Base-by-base conservation (phyloP, 2,113 vertebrate species). In the Myiozetetes cayanensis region DNA sequence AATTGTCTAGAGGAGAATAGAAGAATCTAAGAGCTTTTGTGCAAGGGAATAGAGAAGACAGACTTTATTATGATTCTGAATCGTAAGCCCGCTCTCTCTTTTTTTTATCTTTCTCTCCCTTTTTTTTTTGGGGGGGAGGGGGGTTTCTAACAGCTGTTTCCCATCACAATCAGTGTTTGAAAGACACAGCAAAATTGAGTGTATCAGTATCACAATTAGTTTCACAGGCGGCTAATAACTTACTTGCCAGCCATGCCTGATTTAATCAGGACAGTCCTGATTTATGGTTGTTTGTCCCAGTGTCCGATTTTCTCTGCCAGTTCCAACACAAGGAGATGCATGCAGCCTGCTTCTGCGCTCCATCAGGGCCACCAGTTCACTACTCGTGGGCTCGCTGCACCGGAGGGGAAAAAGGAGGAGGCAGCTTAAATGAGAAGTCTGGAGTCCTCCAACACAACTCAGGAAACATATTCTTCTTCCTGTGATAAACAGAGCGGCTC, bases 131-230 rank as follows among this genome's bases (percentile, higher is more conserved):
- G 6, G 31, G 19, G 6, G 31, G 27, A 70, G 20, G 24, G 37
- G 39, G 7, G 88, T 87, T 93, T 96, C 96, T 96, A 97, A 96
- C 97, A 98, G 97, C 97, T 98, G 98, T 97, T 98, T 97, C 96
- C 97, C 97, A 97, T 98, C 97, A 98, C 96, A 95, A 97, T 96
- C 73, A 6, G 96, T 97, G 97, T 97, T 97, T 97, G 98, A 98
- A 97, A 97, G 97, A 97, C 96, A 84, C 74, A 68, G 96, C 94
- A 96, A 89, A 97, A 97, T 96, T 92, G 94, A 96, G 93, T 95
- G 95, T 94, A 94, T 97, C 97, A 65, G 93, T 94, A 91, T 96
- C 97, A 97, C 98, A 98, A 96, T 98, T 96, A 97, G 97, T 97
- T 97, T 96, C 96, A 85, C 97, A 96, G 97, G 95, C 95, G 46